phyloP scores from a whole-genome alignment of 2,113 vertebrate genomes.

The Callipepla californica region DNA sequence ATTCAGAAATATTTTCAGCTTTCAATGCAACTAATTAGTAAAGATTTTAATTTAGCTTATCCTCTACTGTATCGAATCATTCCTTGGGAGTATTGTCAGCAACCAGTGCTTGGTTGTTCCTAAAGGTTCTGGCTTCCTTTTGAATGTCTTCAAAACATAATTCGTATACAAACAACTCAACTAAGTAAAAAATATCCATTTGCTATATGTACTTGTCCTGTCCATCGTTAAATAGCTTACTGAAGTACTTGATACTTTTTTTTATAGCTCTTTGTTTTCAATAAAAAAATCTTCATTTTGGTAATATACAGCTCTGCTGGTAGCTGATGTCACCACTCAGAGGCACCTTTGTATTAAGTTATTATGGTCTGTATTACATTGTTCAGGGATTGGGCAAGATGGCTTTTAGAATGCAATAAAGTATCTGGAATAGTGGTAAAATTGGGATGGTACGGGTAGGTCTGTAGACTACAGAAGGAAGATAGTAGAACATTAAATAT shows the following conservation, averaged over 20 bases:
- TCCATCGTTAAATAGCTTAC: background rate
- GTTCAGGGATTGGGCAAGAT: too few species aligned
- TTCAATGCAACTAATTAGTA: background rate
- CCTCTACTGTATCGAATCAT: background rate
- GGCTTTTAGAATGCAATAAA: background rate
- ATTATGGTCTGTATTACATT: too few species aligned
- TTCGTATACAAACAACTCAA: background rate
- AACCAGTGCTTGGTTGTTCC: background rate
- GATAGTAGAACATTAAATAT: background rate
- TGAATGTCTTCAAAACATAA: background rate
- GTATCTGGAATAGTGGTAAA: background rate
- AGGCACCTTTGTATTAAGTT: fast-evolving
- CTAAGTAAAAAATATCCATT: background rate
- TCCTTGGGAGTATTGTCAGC: background rate
- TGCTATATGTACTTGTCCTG: background rate
- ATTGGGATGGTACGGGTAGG: background rate
- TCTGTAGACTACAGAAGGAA: background rate
- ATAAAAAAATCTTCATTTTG: background rate
- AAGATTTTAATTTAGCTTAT: background rate
- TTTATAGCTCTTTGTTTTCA: background rate
- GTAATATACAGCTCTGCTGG: background rate
- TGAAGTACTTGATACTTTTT: background rate
- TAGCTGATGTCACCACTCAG: background rate
- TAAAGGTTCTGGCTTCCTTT: background rate
- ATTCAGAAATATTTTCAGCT: background rate